A percentile compares a stretch with the other conserved stretches of the same genome.
phyloP scores from a whole-genome alignment of 2,113 vertebrate genomes.

The Perca schrenkii region DNA sequence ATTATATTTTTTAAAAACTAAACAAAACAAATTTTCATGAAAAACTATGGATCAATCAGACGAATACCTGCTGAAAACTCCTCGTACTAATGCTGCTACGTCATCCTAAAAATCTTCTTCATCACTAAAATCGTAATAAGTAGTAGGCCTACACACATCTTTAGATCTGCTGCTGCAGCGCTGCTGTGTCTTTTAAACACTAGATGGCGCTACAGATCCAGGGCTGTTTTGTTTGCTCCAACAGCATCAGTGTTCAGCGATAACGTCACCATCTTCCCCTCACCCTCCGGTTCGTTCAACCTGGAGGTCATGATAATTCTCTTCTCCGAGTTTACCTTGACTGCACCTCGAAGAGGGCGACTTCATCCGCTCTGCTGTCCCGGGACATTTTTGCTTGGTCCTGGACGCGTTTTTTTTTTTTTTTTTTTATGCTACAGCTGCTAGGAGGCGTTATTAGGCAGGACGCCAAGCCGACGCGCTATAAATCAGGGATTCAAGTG shows the following conservation, averaged over 20 bases:
- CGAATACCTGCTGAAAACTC: neutral
- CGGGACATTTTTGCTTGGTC: neutral
- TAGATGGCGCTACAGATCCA: conserved; percentile 44
- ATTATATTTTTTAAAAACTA: neutral
- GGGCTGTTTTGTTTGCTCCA: neutral
- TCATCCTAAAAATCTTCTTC: too few relatives aligned
- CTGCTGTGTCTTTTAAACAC: neutral
- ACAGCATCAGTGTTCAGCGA: neutral
- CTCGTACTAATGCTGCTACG: neutral
- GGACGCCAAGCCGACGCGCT: conserved; percentile 9
- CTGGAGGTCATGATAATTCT: neutral
- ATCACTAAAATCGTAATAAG: neutral
- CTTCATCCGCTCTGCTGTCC: neutral
- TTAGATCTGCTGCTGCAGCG: neutral
- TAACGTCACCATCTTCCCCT: neutral
- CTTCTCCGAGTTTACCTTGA: conserved; percentile 50
- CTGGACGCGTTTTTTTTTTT: conserved; percentile 1
- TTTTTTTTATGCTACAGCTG: conserved; percentile 2
- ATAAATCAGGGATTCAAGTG: conserved; percentile 55
- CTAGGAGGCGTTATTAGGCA: conserved; percentile 43
- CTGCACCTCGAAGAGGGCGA: conserved; percentile 28
- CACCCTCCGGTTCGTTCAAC: neutral
- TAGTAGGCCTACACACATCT: neutral
- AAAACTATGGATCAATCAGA: too few relatives aligned
- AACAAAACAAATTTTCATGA: too few relatives aligned